phyloP scores from a whole-genome alignment of 2,888 invertebrate species.

The Achlya flavicornis region DNA sequence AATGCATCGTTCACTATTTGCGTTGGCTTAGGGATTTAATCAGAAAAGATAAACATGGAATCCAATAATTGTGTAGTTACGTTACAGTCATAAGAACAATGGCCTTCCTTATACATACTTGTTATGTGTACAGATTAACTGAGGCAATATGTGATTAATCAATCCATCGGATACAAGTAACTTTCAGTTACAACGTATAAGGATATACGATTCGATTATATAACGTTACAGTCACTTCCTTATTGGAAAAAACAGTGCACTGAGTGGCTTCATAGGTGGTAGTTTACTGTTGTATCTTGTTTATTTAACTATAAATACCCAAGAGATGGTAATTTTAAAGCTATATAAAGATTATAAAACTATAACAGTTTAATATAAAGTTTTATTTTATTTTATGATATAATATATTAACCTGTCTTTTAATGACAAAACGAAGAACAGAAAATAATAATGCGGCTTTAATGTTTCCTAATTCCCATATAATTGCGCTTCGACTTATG shows the following conservation, averaged over 20 bases:
- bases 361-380: too few relatives aligned
- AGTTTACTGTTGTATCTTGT: not conserved
- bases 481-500: conserved; percentile 12
- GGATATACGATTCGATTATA: too few relatives aligned
- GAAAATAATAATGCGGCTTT: not conserved
- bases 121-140: not conserved
- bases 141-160: not conserved
- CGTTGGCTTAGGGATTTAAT: conserved; percentile 45
- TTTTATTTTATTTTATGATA: too few relatives aligned
- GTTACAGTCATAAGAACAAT: not conserved
- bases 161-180: not conserved
- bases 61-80: conserved; percentile 32
- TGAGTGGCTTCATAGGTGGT: not conserved
- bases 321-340: too few relatives aligned
- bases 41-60: conserved; percentile 50
- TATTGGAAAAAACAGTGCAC: conserved; percentile 1
- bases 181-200: conserved; percentile 1
- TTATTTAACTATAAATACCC: not conserved
- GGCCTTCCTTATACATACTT: not conserved
- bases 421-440: not conserved
- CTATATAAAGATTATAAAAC: too few relatives aligned
- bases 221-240: not conserved
- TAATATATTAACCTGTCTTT: too few relatives aligned
- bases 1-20: not conserved
- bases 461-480: conserved; percentile 2